phyloP scores from a whole-genome alignment of 2,113 vertebrate genomes.

The Cynoglossus semilaevis region DNA sequence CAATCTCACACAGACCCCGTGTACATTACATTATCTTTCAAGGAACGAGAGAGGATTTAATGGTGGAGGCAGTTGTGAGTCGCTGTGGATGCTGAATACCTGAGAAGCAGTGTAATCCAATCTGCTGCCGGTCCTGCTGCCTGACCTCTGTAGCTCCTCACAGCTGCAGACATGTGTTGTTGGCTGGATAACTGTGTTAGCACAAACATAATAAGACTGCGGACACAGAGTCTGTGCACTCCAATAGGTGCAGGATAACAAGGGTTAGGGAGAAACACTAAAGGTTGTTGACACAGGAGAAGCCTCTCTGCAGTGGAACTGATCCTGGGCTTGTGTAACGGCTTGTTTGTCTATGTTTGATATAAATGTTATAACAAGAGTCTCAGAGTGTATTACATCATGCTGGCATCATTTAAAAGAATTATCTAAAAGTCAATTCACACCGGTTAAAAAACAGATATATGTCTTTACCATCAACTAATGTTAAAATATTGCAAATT shows the following conservation, averaged over 20 bases:
- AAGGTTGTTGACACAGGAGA: not conserved
- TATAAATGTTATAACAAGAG: too few relatives aligned
- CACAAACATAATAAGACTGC: not conserved
- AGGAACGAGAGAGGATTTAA: not conserved
- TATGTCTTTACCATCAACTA: too few relatives aligned
- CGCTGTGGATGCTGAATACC: constrained; percentile 15
- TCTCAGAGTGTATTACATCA: too few relatives aligned
- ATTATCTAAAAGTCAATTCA: too few relatives aligned
- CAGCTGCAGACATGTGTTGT: constrained; percentile 12
- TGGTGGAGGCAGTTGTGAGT: not conserved
- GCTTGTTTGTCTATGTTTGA: too few relatives aligned
- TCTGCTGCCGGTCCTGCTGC: not conserved
- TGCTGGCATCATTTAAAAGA: too few relatives aligned
- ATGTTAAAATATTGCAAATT: too few relatives aligned
- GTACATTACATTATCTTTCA: not conserved
- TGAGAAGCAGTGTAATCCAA: constrained; percentile 1
- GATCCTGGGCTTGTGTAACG: too few relatives aligned
- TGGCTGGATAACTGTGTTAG: not conserved
- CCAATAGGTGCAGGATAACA: not conserved
- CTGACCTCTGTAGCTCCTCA: not conserved
- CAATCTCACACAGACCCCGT: not conserved
- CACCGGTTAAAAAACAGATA: too few relatives aligned
- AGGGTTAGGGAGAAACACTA: not conserved
- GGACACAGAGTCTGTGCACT: not conserved
- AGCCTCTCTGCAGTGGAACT: too few relatives aligned